phyloP scores from a whole-genome alignment of 2,888 invertebrate genomes.

The Noctua pronuba region DNA sequence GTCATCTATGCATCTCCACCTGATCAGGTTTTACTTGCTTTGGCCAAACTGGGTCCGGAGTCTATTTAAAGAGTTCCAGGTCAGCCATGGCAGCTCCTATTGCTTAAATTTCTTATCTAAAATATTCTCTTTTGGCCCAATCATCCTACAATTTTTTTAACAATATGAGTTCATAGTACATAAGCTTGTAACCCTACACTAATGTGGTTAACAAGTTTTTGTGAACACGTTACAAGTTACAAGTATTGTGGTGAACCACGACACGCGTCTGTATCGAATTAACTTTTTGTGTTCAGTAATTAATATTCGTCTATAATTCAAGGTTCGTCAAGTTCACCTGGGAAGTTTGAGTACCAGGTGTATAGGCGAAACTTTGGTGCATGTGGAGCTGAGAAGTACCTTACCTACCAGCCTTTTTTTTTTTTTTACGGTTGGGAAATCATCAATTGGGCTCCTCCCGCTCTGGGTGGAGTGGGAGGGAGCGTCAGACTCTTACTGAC shows the following conservation, averaged over 20 bases:
- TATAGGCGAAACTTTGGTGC: background rate
- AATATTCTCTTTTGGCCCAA: background rate
- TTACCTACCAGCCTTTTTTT: too few species aligned
- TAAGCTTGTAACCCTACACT: slow-evolving; percentile 61
- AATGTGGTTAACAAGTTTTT: slow-evolving; percentile 67
- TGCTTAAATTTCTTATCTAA: background rate
- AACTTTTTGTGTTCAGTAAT: slow-evolving; percentile 55
- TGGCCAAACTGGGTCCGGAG: background rate
- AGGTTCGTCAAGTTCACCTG: slow-evolving; percentile 35
- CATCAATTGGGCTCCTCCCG: too few species aligned
- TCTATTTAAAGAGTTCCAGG: background rate
- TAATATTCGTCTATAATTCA: slow-evolving; percentile 30
- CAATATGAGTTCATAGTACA: slow-evolving; percentile 34
- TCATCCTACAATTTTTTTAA: slow-evolving; percentile 29
- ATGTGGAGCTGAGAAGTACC: too few species aligned
- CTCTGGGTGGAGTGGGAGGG: too few species aligned
- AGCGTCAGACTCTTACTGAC: too few species aligned
- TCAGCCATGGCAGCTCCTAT: background rate
- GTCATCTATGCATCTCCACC: background rate
- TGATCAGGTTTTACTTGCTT: background rate
- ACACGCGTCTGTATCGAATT: slow-evolving; percentile 70
- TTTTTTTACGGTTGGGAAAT: too few species aligned
- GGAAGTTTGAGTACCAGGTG: background rate
- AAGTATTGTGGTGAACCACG: slow-evolving; percentile 69
- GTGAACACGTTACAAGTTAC: slow-evolving; percentile 61